These are phyloP conservation scores for Sylvietta virens DNA, from an alignment of 2,113 vertebrate genomes.

Conservation along the genomic window DNA sequence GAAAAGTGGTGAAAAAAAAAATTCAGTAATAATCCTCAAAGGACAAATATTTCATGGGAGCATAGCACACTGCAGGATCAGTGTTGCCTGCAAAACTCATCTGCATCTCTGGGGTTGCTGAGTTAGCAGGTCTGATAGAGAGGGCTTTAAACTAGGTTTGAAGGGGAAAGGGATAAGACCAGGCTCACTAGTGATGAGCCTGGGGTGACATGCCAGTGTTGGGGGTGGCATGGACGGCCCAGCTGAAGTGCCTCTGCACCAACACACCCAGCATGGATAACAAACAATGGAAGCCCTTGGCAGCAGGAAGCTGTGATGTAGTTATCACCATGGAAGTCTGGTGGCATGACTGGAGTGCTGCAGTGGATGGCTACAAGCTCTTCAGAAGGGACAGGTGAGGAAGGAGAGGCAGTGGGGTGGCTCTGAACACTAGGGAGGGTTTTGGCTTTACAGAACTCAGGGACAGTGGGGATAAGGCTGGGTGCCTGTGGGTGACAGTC, in stretches of 20 bases:
- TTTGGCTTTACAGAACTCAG: background rate
- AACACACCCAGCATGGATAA: background rate
- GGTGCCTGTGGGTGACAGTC: background rate
- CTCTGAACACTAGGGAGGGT: background rate
- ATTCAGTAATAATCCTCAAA: background rate
- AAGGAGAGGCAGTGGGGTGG: background rate
- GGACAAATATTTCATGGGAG: background rate
- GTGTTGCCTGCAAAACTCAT: background rate
- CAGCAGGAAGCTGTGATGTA: background rate
- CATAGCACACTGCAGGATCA: background rate
- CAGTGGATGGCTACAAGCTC: background rate
- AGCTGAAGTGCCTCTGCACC: background rate
- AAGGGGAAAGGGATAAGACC: background rate
- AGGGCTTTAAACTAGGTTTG: background rate
- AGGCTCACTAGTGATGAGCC: background rate
- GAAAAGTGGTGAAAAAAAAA: background rate
- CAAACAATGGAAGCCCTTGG: background rate
- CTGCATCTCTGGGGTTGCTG: background rate
- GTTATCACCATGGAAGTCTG: background rate
- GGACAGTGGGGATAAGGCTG: background rate
- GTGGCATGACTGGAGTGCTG: background rate
- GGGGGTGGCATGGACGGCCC: background rate
- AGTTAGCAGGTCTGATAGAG: background rate
- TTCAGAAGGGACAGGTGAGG: background rate
- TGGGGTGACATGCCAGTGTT: rapidly evolving